Base-by-base conservation (phyloP, 2,888 invertebrate genomes). In the Craniophora ligustri region DNA sequence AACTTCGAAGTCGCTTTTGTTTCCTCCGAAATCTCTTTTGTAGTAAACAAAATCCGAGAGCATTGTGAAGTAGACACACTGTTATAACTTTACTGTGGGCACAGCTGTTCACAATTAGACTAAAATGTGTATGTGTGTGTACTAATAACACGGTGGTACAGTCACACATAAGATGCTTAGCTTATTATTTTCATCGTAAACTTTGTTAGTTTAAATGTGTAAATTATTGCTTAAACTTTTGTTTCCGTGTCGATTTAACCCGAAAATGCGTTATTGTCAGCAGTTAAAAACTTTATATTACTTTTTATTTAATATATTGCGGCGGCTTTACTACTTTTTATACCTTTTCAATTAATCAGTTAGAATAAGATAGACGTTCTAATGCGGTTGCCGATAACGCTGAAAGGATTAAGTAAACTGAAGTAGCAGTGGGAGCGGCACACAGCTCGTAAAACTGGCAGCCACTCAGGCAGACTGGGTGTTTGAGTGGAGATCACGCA, bases 91-190 rank as follows among this genome's bases (percentile, higher is more conserved):
- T 15, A 23, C 46, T 70, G 45, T 53, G 30, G 2, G 6, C 38
- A 42, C 53, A 65, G 70, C 59, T 70, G 51, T 44, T 41, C 47
- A 15, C 47, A 46, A 55, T 66, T 47, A 51, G 32, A 49, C 23
- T n/a, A 7, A n/a, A 18, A 26, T 30, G 47, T 70, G 51, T 26
- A 41, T 38, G 51, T 42, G 51, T 42, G 38, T 58, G 40, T 55
- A 44, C 28, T 21, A 31, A 38, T 23, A 46, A 42, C 10, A 40
- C 26, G 19, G 5, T 3, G 14, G 54, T 55, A 55, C 60, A 36
- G 19, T 57, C 65, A 34, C 26, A 14, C 13, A 26, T 18, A 56
- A 31, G 15, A 26, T 19, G 31, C n/a, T 62, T 51, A 32, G 40
- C 31, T 41, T 45, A 23, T 38, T 50, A 36, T 50, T 44, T 44